phyloP scores from a whole-genome alignment of 2,888 invertebrate genomes.

The Teinopalpus imperialis region DNA sequence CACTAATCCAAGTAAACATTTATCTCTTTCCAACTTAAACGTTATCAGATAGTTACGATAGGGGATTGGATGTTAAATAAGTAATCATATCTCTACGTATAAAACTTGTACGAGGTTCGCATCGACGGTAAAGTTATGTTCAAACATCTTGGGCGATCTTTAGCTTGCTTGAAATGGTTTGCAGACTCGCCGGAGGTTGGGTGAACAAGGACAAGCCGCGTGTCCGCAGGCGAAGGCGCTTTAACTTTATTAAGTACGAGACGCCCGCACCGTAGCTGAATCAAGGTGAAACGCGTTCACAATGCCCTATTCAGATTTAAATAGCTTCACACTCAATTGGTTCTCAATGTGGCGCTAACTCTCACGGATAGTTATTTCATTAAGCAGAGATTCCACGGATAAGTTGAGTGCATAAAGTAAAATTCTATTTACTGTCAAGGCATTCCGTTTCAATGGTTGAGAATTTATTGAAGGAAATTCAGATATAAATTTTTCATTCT shows the following conservation, averaged over 20 bases:
- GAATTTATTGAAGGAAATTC: not conserved
- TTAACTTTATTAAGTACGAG: constrained; percentile 76
- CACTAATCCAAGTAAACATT: constrained; percentile 20
- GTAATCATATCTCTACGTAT: not conserved
- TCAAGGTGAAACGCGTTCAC: constrained; percentile 78
- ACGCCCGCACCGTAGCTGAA: constrained; percentile 60
- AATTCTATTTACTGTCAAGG: constrained; percentile 19
- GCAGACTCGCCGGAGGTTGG: constrained; percentile 47
- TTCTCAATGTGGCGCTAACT: constrained; percentile 72
- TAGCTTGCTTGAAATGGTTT: constrained; percentile 58
- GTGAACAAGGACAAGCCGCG: constrained; percentile 46
- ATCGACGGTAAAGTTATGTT: constrained; percentile 1
- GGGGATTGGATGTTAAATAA: too few relatives aligned
- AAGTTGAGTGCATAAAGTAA: constrained; percentile 43
- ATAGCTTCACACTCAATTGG: constrained; percentile 82
- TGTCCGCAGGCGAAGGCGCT: constrained; percentile 59
- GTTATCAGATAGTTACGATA: not conserved
- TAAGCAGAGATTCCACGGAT: constrained; percentile 64
- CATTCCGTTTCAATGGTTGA: not conserved
- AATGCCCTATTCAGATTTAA: constrained; percentile 81
- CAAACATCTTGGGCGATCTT: constrained; percentile 44
- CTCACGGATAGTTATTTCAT: constrained; percentile 74
- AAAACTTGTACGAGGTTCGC: not conserved
- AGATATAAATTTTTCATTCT: too few relatives aligned
- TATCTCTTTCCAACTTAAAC: constrained; percentile 20